Conservation (phyloP, 1,140 invertebrate species). For the Musca vetustissima region DNA sequence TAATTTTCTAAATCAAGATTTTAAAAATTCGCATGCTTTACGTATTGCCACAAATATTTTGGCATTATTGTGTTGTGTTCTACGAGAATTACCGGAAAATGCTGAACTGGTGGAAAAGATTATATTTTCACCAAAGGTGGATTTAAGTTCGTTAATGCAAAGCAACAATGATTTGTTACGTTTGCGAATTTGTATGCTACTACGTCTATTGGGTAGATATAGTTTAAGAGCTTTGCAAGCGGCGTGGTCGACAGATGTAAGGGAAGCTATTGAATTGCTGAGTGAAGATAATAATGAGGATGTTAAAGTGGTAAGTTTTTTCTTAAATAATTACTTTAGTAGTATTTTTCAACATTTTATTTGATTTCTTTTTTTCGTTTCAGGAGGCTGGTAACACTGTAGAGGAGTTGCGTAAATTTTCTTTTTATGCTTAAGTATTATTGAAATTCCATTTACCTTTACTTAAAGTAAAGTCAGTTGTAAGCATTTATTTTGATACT, state of each 20-base stretch:
- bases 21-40: slow-evolving; percentile 62
- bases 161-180: slow-evolving; percentile 64
- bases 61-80: slow-evolving; percentile 71
- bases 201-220: slow-evolving; percentile 67
- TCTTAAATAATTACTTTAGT: neutral
- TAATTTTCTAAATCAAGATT: slow-evolving; percentile 61
- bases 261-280: slow-evolving; percentile 60
- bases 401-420: slow-evolving; percentile 60
- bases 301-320: slow-evolving; percentile 57
- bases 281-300: slow-evolving; percentile 58
- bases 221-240: slow-evolving; percentile 66
- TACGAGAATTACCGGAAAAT: slow-evolving; percentile 74
- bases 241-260: slow-evolving; percentile 62
- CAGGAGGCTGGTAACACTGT: slow-evolving; percentile 60
- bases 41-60: slow-evolving; percentile 65
- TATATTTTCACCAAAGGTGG: slow-evolving; percentile 61
- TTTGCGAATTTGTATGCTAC: slow-evolving; percentile 67
- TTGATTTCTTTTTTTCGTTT: slow-evolving; percentile 38
- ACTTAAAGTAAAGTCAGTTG: neutral
- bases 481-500: slow-evolving; percentile 17
- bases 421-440: slow-evolving; percentile 55
- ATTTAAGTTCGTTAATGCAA: slow-evolving; percentile 63
- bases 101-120: slow-evolving; percentile 73
- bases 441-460: neutral
- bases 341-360: neutral